Conservation (phyloP, 2,888 invertebrate genomes). For the Archips xylosteana region DNA sequence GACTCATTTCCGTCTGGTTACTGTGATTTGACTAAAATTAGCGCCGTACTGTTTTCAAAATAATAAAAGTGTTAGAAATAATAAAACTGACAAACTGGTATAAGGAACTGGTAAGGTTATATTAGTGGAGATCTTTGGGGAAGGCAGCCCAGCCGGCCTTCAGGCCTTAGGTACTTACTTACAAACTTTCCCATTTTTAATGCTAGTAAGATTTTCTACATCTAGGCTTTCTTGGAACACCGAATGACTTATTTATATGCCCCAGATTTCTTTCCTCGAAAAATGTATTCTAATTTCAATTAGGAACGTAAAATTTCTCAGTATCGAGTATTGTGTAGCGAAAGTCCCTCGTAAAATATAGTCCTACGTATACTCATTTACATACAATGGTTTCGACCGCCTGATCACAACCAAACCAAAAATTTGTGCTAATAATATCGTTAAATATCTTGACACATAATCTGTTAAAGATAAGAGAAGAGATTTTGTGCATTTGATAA, state of each 20-base stretch:
- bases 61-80: too few species aligned
- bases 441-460: background rate
- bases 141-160: too few species aligned
- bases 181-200: too few species aligned
- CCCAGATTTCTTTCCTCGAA: background rate
- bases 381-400: constrained; percentile 31
- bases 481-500: too few species aligned
- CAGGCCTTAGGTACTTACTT: too few species aligned
- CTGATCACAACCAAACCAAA: background rate
- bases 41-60: too few species aligned
- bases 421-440: background rate
- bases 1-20: background rate
- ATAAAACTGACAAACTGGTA: too few species aligned
- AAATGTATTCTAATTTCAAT: background rate
- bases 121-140: too few species aligned
- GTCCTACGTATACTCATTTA: constrained; percentile 5
- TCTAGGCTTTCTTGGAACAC: background rate
- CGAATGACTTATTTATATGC: background rate
- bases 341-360: background rate
- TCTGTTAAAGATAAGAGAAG: too few species aligned
- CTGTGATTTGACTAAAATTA: background rate
- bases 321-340: background rate
- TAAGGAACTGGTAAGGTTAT: too few species aligned
- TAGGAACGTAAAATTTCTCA: background rate
- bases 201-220: background rate